Evolutionary conservation across 2,797 vertebrate genomes (phyloP), one percentile per base, ranked within the genome.

Genomic region (Cyprinella venusta): DNA sequence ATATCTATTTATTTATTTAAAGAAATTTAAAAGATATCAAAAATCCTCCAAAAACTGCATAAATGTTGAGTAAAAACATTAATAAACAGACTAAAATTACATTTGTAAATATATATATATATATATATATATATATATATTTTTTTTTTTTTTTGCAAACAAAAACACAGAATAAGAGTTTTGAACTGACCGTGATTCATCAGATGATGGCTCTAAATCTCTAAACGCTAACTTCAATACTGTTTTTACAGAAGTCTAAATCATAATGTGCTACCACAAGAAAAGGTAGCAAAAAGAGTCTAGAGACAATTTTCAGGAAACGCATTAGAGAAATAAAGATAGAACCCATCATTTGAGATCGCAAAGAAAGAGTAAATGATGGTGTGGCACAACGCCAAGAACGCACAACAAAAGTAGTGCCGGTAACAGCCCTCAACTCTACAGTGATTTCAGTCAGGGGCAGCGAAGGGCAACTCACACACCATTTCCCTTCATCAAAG

Each of bases 401-500:
- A 38, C 19, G 21, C 71, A 9, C 3, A 75, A 8, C 72, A 78
- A 65, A 45, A 81, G 26, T 24, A 68, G 65, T 52, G 77, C 30
- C 40, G 10, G 56, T 59, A 71, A 81, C 48, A 50, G 48, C 42
- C 72, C 69, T 26, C 67, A 15, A 59, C 8, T 19, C 30, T 48
- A 76, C 64, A 70, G 77, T 79, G 52, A 83, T 85, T 89, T 84
- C 72, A 61, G 84, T 86, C 84, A 82, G 21, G 68, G 65, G 50
- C 86, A 82, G 80, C 75, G 67, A 76, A 84, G 90, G 77, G 24
- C 52, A 85, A 78, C 78, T 85, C 86, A 87, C 83, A 76, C 84
- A 86, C 83, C 72, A 90, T 90, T 91, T 90, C 87, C 84, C 63
- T 86, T 82, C 87, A 81, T 89, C 76, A 89, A 85, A 88, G 88